Evolutionary conservation across 2,113 vertebrate genomes (phyloP).

Genomic region (Solea solea): DNA sequence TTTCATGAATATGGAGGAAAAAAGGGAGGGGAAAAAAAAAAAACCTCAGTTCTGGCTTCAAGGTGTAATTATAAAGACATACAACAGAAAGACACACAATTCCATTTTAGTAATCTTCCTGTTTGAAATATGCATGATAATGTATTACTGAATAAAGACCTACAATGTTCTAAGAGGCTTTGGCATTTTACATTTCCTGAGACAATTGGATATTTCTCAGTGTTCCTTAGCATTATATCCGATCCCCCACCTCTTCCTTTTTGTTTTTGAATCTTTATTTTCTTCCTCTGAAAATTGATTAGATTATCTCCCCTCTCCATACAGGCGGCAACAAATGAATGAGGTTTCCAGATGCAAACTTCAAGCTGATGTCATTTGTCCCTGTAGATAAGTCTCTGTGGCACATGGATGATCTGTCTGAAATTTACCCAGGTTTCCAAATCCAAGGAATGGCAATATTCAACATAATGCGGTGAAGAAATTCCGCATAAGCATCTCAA

Average conservation of each 20-base stretch:
- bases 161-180: slow-evolving; percentile 95
- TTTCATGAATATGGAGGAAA: slow-evolving; percentile 99
- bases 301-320: slow-evolving; percentile 76
- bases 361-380: slow-evolving; percentile 55
- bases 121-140: slow-evolving; percentile 99
- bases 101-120: slow-evolving; percentile 93
- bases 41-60: slow-evolving; percentile 94
- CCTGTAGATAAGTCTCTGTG: slow-evolving; percentile 50
- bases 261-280: slow-evolving; percentile 79
- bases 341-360: slow-evolving; percentile 52
- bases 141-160: slow-evolving; percentile 96
- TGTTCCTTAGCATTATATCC: slow-evolving; percentile 88
- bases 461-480: not conserved
- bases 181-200: slow-evolving; percentile 90
- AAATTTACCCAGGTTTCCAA: slow-evolving; percentile 45
- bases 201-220: slow-evolving; percentile 93
- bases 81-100: slow-evolving; percentile 97
- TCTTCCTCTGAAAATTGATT: slow-evolving; percentile 73
- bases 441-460: slow-evolving; percentile 30
- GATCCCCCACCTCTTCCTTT: slow-evolving; percentile 83
- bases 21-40: slow-evolving; percentile 63
- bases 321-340: slow-evolving; percentile 48
- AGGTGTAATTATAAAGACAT: slow-evolving; percentile 99
- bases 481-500: not conserved
- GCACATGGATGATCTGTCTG: slow-evolving; percentile 35